These are phyloP conservation scores for Ranitomeya imitator DNA, from an alignment of 2,113 vertebrate genomes.

Conservation along the genomic window DNA sequence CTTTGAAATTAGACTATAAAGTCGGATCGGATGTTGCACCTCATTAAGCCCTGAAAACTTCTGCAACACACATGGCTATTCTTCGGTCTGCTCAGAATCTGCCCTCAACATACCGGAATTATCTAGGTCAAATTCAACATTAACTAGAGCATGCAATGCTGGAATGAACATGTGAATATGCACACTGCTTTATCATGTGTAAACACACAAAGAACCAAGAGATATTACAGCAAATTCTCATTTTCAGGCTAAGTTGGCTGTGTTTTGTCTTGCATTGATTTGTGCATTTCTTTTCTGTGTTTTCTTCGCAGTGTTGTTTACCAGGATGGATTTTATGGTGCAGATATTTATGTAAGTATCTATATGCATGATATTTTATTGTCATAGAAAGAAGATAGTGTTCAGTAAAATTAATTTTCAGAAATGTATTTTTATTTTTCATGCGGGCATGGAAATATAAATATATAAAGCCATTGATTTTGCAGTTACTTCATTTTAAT, in stretches of 20 bases:
- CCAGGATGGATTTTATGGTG: constrained; percentile 99
- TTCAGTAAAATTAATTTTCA: background rate
- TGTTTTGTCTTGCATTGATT: constrained; percentile 77
- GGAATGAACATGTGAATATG: constrained; percentile 36
- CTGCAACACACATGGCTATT: background rate
- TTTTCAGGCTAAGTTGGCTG: background rate
- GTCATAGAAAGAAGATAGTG: constrained; percentile 26
- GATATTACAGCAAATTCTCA: background rate
- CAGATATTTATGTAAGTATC: constrained; percentile 99
- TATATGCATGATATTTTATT: constrained; percentile 74
- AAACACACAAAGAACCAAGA: background rate
- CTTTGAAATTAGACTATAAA: background rate
- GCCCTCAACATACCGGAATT: constrained; percentile 15
- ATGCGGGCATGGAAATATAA: too few species aligned
- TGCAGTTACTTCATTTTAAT: background rate
- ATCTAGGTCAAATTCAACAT: constrained; percentile 23
- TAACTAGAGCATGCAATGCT: constrained; percentile 41
- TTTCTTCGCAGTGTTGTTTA: constrained; percentile 95
- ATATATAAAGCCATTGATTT: background rate
- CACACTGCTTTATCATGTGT: constrained; percentile 29
- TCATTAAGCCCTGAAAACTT: background rate
- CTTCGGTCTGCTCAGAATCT: background rate
- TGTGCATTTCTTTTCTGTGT: constrained; percentile 84
- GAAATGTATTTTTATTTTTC: background rate
- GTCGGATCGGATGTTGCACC: background rate